Evolutionary conservation across 1,140 invertebrate genomes (phyloP).

Genomic region (Anadara kagoshimensis): DNA sequence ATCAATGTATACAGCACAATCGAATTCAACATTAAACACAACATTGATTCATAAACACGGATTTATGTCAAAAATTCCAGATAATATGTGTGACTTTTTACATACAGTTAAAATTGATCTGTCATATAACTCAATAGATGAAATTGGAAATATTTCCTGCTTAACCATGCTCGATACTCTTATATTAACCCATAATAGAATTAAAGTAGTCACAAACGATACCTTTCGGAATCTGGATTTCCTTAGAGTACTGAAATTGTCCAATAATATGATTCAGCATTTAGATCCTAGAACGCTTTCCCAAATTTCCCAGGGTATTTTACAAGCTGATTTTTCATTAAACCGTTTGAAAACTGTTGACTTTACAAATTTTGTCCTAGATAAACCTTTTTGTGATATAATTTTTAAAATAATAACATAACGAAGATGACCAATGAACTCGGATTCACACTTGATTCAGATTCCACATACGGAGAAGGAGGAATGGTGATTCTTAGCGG

Average conservation of each 20-base stretch:
- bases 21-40: no score
- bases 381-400: conserved; percentile 26
- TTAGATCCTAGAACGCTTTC: conserved; percentile 17
- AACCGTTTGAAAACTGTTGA: conserved; percentile 16
- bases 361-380: conserved; percentile 10
- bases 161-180: neutral
- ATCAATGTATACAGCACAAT: no score
- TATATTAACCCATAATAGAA: neutral
- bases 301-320: neutral
- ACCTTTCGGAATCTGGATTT: conserved; percentile 9
- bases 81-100: neutral
- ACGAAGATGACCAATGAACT: conserved; percentile 1
- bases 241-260: conserved; percentile 7
- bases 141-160: neutral
- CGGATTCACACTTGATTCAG: neutral
- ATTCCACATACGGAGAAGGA: neutral
- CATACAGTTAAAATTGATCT: neutral
- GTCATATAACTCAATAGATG: neutral
- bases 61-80: conserved; percentile 1
- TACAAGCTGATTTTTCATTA: neutral
- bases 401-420: conserved; percentile 5
- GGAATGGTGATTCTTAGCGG: conserved; percentile 5
- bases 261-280: conserved; percentile 6
- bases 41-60: neutral
- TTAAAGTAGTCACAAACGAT: neutral